Conservation (phyloP, 1,140 invertebrate genomes). For the Ladona fulva region DNA sequence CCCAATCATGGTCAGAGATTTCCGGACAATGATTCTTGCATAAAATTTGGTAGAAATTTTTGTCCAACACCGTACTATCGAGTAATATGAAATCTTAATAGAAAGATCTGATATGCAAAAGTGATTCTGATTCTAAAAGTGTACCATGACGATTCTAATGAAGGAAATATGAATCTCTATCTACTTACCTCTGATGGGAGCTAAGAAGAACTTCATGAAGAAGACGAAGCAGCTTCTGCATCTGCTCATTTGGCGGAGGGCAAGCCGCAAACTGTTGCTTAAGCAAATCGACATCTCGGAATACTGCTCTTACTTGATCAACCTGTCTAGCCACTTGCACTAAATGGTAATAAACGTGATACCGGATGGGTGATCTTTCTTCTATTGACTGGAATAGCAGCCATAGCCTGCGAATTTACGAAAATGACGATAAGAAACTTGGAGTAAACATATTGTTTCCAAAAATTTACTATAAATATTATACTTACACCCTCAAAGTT, state of each 20-base stretch:
- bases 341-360: slow-evolving; percentile 86
- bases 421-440: slow-evolving; percentile 10
- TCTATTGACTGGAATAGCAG: slow-evolving; percentile 84
- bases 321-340: slow-evolving; percentile 80
- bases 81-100: too few relatives aligned
- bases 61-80: too few relatives aligned
- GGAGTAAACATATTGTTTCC: neutral
- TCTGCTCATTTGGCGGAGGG: slow-evolving; percentile 79
- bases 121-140: too few relatives aligned
- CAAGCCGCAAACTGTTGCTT: slow-evolving; percentile 75
- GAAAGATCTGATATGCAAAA: too few relatives aligned
- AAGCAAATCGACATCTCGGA: slow-evolving; percentile 66
- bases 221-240: slow-evolving; percentile 82
- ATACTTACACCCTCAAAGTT: slow-evolving; percentile 76
- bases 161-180: too few relatives aligned
- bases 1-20: too few relatives aligned
- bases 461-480: neutral
- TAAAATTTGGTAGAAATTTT: too few relatives aligned
- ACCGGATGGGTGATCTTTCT: slow-evolving; percentile 70
- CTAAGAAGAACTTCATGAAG: slow-evolving; percentile 79
- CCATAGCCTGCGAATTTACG: slow-evolving; percentile 53
- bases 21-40: too few relatives aligned
- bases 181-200: slow-evolving; percentile 54
- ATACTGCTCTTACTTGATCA: slow-evolving; percentile 73
- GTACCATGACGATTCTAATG: too few relatives aligned